These are phyloP conservation scores for Vandiemenella viatica DNA, from an alignment of 2,888 invertebrate species.

Conservation along the genomic window DNA sequence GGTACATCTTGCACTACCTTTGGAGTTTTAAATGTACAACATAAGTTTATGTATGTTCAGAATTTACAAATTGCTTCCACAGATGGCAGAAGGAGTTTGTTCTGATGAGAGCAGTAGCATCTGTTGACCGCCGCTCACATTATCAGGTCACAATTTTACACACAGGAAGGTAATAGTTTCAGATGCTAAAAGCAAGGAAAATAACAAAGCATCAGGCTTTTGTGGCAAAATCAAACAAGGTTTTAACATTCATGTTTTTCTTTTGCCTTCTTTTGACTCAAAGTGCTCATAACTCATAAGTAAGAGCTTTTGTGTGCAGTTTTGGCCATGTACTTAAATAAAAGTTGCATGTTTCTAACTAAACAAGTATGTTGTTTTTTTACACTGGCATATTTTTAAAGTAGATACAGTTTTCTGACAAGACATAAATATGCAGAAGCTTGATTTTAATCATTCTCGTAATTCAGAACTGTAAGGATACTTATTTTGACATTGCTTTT, in stretches of 20 bases:
- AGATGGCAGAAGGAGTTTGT: constrained; percentile 15
- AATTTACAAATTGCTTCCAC: constrained; percentile 15
- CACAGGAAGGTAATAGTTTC: constrained; percentile 12
- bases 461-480: no score
- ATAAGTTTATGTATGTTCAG: constrained; percentile 8
- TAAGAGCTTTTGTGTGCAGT: constrained; percentile 14
- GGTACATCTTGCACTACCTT: no score
- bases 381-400: no score
- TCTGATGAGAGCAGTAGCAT: constrained; percentile 11
- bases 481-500: no score
- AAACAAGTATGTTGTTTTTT: no score
- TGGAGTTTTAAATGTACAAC: no score
- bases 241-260: constrained; percentile 9
- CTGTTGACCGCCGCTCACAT: constrained; percentile 11
- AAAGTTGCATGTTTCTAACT: no score
- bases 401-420: no score
- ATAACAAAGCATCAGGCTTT: constrained; percentile 11
- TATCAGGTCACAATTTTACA: constrained; percentile 8
- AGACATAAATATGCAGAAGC: no score
- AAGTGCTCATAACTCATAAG: constrained; percentile 2
- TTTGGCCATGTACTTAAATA: no score
- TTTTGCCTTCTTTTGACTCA: constrained; percentile 6
- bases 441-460: no score
- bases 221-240: constrained; percentile 13
- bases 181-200: constrained; percentile 7